These are phyloP conservation scores for Carduelis carduelis DNA, from an alignment of 2,797 vertebrate genomes.

Conservation along the genomic window DNA sequence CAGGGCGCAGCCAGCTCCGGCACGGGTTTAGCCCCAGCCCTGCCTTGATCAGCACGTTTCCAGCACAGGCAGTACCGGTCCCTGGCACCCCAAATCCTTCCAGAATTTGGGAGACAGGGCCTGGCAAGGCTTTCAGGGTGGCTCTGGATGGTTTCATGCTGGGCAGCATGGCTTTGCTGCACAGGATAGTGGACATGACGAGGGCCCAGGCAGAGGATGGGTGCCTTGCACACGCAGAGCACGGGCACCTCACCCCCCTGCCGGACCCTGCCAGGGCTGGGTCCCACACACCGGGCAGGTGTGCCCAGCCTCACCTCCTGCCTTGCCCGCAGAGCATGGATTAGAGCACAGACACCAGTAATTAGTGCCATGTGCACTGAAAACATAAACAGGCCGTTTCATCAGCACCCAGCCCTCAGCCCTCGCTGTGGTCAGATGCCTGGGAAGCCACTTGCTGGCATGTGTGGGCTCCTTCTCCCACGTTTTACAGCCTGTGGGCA, in stretches of 20 bases:
- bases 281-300: not conserved
- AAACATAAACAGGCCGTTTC: constrained; percentile 26
- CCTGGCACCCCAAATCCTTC: not conserved
- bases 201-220: not conserved
- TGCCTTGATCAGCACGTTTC: not conserved
- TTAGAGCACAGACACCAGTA: not conserved
- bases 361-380: constrained; percentile 41
- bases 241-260: not conserved
- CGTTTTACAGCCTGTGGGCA: not conserved
- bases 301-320: constrained; percentile 6
- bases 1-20: accelerated
- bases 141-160: not conserved
- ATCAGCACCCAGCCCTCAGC: not conserved
- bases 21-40: not conserved
- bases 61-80: not conserved
- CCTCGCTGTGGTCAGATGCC: not conserved
- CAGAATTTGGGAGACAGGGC: not conserved
- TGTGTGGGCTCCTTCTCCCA: not conserved
- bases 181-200: accelerated
- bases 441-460: not conserved
- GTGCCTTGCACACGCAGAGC: accelerated
- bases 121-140: not conserved
- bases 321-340: constrained; percentile 21
- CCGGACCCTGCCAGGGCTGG: not conserved
- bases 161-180: not conserved